Conservation (phyloP, 1,140 invertebrate genomes). For the Drosophila pallidifrons region DNA sequence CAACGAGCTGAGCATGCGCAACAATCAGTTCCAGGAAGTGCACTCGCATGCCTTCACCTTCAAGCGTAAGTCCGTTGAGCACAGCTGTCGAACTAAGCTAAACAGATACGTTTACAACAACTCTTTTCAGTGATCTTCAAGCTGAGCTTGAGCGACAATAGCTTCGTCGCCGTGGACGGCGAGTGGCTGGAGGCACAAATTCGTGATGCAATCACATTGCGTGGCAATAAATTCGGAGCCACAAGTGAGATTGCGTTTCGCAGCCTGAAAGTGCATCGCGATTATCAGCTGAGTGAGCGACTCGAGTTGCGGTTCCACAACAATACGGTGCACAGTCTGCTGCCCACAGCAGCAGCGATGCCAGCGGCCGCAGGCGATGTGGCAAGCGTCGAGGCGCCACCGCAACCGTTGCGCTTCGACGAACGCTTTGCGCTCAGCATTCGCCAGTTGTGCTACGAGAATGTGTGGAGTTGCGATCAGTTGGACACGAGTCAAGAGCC, state of each 20-base stretch:
- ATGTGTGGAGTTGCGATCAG: slow-evolving; percentile 66
- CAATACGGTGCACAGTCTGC: slow-evolving; percentile 63
- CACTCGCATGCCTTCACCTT: slow-evolving; percentile 87
- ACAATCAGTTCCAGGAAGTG: slow-evolving; percentile 86
- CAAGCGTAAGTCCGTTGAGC: slow-evolving; percentile 65
- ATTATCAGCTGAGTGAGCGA: slow-evolving; percentile 72
- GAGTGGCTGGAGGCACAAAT: slow-evolving; percentile 77
- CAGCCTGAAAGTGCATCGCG: slow-evolving; percentile 68
- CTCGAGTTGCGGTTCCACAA: slow-evolving; percentile 79
- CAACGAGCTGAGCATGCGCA: slow-evolving; percentile 88
- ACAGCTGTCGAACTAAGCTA: background rate
- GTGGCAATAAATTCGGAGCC: slow-evolving; percentile 71
- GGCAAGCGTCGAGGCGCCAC: slow-evolving; percentile 5
- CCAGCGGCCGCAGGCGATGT: slow-evolving; percentile 1
- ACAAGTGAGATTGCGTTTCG: slow-evolving; percentile 77
- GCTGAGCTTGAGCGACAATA: slow-evolving; percentile 71
- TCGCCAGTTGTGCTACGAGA: slow-evolving; percentile 63
- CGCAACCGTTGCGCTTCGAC: slow-evolving; percentile 63
- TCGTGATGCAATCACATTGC: slow-evolving; percentile 62
- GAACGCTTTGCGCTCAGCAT: slow-evolving; percentile 68
- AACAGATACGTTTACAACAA: too few species aligned
- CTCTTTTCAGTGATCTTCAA: slow-evolving; percentile 66
- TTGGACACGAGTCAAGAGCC: slow-evolving; percentile 65
- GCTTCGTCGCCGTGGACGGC: slow-evolving; percentile 67
- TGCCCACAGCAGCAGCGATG: slow-evolving; percentile 4